Base-by-base conservation (phyloP, 1,140 invertebrate genomes). In the Phenacoccus solenopsis region DNA sequence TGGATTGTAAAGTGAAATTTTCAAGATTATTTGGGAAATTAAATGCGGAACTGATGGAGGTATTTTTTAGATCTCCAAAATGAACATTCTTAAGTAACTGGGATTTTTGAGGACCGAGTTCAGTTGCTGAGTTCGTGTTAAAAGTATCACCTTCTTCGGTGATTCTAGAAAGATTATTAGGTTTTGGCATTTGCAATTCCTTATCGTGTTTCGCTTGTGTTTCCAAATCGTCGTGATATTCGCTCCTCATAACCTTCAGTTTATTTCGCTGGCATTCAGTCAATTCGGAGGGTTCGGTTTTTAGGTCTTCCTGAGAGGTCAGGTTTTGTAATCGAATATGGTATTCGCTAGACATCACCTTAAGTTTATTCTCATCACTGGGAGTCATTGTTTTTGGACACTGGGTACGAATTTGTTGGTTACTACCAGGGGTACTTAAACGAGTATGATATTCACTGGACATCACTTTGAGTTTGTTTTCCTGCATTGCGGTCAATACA, bases 391-490 rank as follows among this genome's bases (percentile, higher is more conserved):
- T 7, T 64, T 27, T 24, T 10, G 10, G 2, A 5, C 2, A 3
- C 12, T 64, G 22, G 59, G 20, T n/a, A 5, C 20, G 22, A 10
- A 22, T 27, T 64, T 24, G 59, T 10, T 24, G 10, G 22, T 4
- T 25, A 9, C 22, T 25, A 9, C 25, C 25, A 10, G 21, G 20
- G 9, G 59, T 64, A 16, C 25, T 64, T 3, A 64, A 16, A 10
- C 59, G 21, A 25, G 22, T 20, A 64, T 64, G 59, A 16, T 64
- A 64, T 16, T 64, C 59, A 25, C 59, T 64, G 13, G 59, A 64
- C 59, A 64, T 64, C 5, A 64, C 59, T 22, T 64, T 64, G 21
- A 64, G 59, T 64, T 64, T 64, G 25, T 64, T 64, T 20, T 64
- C 22, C 9, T 64, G 22, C 9, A 24, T 20, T 24, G 22, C 59